Evolutionary conservation across 1,140 invertebrate species (phyloP).

Genomic region (Eurosta solidaginis): DNA sequence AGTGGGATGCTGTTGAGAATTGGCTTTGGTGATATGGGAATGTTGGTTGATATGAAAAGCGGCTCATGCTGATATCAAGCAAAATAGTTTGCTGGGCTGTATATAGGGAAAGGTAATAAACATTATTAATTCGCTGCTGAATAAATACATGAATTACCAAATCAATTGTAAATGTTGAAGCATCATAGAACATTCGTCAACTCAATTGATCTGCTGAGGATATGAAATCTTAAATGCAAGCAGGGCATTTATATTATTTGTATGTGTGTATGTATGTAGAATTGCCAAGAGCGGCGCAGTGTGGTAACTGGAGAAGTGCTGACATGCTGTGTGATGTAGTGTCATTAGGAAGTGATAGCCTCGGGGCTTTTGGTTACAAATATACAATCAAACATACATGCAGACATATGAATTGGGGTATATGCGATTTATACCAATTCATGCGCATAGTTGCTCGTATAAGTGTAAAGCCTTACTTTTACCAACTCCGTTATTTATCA

Average conservation of each 20-base stretch:
- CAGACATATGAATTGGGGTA: not conserved
- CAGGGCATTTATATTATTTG: not conserved
- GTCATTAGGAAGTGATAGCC: conserved; percentile 14
- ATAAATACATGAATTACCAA: conserved; percentile 12
- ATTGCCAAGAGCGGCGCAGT: not conserved
- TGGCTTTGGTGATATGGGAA: too few species aligned
- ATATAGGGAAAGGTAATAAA: not conserved
- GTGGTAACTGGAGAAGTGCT: conserved; percentile 21
- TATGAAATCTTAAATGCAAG: not conserved
- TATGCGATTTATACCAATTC: not conserved
- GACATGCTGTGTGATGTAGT: not conserved
- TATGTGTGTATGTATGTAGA: not conserved
- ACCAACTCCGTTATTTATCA: too few species aligned
- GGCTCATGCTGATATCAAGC: too few species aligned
- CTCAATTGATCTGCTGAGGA: conserved; percentile 6
- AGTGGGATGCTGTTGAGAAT: too few species aligned
- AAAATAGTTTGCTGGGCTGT: too few species aligned
- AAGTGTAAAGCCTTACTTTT: too few species aligned
- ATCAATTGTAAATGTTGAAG: conserved; percentile 24
- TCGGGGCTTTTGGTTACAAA: not conserved
- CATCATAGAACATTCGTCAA: conserved; percentile 6
- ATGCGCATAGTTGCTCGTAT: not conserved
- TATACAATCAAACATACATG: not conserved
- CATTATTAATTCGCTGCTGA: conserved; percentile 1
- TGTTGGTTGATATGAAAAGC: too few species aligned